Evolutionary conservation across 2,888 invertebrate species (phyloP).

Genomic region (Acleris cristana): DNA sequence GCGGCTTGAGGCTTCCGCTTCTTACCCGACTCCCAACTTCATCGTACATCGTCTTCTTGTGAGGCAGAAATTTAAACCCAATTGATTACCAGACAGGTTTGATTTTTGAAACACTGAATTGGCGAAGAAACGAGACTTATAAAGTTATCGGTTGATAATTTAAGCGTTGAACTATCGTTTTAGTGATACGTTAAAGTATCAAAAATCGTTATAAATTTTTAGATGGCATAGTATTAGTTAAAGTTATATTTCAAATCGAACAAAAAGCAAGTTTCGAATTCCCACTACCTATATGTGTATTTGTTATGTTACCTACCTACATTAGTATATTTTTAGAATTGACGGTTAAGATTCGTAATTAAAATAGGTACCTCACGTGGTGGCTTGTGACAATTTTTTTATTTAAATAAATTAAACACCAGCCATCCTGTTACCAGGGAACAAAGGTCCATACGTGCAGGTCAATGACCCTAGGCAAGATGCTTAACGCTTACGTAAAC

Average conservation of each 20-base stretch:
- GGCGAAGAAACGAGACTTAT: not conserved
- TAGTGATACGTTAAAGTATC: not conserved
- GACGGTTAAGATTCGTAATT: no score
- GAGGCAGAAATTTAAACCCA: not conserved
- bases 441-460: no score
- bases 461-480: no score
- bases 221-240: not conserved
- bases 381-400: no score
- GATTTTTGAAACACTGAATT: not conserved
- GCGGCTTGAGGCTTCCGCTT: constrained; percentile 16
- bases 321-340: no score
- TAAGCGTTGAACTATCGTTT: not conserved
- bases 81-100: not conserved
- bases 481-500: no score
- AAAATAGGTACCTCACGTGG: no score
- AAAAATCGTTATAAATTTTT: not conserved
- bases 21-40: not conserved
- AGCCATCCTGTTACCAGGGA: no score
- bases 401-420: no score
- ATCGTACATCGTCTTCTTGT: not conserved
- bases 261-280: no score
- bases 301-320: no score
- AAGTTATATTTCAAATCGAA: not conserved
- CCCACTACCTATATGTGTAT: no score
- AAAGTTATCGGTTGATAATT: not conserved